These are phyloP conservation scores for Hippocampus comes DNA, from an alignment of 2,113 vertebrate species.

Conservation along the genomic window DNA sequence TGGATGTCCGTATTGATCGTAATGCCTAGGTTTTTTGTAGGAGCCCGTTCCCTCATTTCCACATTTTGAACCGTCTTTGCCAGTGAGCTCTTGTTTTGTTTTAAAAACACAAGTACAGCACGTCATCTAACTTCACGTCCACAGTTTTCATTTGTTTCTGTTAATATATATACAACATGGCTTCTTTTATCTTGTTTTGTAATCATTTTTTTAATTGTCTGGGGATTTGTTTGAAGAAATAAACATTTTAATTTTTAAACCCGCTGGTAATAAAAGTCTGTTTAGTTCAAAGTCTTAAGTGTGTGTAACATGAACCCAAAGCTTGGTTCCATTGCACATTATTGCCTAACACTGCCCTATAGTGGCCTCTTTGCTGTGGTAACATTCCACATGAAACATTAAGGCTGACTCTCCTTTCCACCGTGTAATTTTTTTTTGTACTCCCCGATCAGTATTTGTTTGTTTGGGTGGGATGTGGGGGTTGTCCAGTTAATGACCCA, in stretches of 20 bases:
- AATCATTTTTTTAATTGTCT: conserved; percentile 83
- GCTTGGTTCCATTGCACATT: not conserved
- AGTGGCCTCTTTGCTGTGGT: conserved; percentile 5
- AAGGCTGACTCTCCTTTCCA: not conserved
- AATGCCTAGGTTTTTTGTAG: conserved; percentile 80
- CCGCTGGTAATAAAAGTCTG: conserved; percentile 31
- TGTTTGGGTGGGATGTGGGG: not conserved
- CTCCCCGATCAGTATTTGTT: not conserved
- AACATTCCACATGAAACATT: conserved; percentile 2
- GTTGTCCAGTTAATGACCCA: not conserved
- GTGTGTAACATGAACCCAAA: not conserved
- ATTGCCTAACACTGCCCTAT: conserved; percentile 17
- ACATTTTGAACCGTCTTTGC: conserved; percentile 74
- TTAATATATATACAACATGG: conserved; percentile 80
- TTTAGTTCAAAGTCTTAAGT: conserved; percentile 24
- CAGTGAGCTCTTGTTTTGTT: conserved; percentile 85
- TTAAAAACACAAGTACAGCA: conserved; percentile 83
- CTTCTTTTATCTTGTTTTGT: conserved; percentile 84
- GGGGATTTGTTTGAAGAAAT: conserved; percentile 92
- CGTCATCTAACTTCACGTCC: conserved; percentile 73
- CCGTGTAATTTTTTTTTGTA: not conserved
- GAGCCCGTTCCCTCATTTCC: conserved; percentile 65
- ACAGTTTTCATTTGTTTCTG: conserved; percentile 67
- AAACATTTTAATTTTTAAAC: conserved; percentile 89
- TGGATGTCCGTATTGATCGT: conserved; percentile 94